Evolutionary conservation across 2,113 vertebrate genomes (phyloP).

Genomic region (Perccottus glenii): DNA sequence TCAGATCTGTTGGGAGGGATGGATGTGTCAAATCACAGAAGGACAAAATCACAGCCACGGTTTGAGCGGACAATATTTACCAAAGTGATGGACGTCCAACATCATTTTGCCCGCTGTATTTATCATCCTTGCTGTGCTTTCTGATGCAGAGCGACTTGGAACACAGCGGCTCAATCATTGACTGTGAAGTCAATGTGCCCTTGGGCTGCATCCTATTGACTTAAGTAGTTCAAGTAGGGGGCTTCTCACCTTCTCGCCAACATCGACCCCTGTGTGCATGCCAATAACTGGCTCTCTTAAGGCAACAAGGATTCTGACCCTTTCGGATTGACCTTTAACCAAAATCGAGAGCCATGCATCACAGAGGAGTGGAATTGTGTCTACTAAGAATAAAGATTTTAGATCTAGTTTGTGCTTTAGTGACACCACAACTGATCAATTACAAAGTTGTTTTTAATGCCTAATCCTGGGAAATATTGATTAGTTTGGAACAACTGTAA

Average conservation of each 20-base stretch:
- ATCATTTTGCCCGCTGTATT: conserved; percentile 44
- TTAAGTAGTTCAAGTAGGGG: conserved; percentile 42
- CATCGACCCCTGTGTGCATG: conserved; percentile 24
- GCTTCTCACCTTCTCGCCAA: conserved; percentile 33
- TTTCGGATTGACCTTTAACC: conserved; percentile 17
- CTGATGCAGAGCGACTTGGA: conserved; percentile 28
- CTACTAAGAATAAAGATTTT: conserved; percentile 12
- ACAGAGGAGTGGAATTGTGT: conserved; percentile 1
- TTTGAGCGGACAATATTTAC: conserved; percentile 29
- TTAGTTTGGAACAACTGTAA: neutral
- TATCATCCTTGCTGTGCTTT: conserved; percentile 23
- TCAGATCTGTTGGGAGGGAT: neutral
- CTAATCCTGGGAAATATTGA: neutral
- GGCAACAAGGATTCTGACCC: conserved; percentile 28
- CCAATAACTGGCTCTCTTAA: conserved; percentile 27
- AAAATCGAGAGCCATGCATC: neutral
- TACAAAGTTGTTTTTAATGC: neutral
- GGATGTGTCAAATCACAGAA: conserved; percentile 48
- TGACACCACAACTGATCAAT: neutral
- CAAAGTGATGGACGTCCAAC: conserved; percentile 52
- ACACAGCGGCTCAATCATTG: conserved; percentile 42
- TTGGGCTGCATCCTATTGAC: conserved; percentile 66
- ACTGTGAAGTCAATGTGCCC: conserved; percentile 61
- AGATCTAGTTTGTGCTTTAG: neutral
- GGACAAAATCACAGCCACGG: conserved; percentile 23